Percentiles rank a stretch among this genome's conserved stretches.
Evolutionary conservation across 2,113 vertebrate genomes (phyloP).

Genomic region (Osmerus eperlanus): DNA sequence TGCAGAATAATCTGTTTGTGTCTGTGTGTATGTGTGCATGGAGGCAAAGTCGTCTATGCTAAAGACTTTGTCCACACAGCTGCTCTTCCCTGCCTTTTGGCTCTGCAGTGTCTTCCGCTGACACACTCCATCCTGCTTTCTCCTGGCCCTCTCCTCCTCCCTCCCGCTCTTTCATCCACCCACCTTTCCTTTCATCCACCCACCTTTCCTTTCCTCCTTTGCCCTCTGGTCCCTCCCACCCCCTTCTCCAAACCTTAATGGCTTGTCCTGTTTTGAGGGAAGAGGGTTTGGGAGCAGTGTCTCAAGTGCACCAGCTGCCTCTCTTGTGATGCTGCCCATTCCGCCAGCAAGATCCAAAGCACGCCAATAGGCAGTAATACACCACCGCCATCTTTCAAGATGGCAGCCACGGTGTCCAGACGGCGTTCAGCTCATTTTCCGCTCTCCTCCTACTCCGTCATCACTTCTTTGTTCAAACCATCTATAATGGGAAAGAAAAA

Average conservation of each 20-base stretch:
- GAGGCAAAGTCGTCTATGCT: too few species aligned
- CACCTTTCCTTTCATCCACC: neutral
- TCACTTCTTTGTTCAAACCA: slow-evolving; percentile 4
- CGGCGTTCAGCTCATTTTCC: neutral
- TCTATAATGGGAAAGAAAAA: slow-evolving; percentile 21
- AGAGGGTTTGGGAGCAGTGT: neutral
- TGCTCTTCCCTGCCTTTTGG: too few species aligned
- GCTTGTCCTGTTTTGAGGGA: neutral
- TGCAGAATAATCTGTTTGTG: neutral
- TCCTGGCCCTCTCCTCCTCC: neutral
- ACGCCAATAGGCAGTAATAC: neutral
- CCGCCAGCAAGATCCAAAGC: too few species aligned
- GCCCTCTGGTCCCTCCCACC: neutral
- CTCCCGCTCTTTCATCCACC: neutral
- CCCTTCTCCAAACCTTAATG: neutral
- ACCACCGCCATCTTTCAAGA: slow-evolving; percentile 7
- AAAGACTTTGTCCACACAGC: too few species aligned
- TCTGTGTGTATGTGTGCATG: neutral
- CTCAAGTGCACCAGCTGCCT: neutral
- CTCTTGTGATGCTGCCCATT: too few species aligned
- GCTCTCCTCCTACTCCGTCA: slow-evolving; percentile 1
- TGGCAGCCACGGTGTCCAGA: neutral
- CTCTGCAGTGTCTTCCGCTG: neutral
- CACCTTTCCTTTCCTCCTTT: neutral
- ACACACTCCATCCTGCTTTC: neutral